Evolutionary conservation across 2,888 invertebrate species (phyloP), one percentile per base, ranked within the genome.

Genomic region (Nemapogon koenigi): DNA sequence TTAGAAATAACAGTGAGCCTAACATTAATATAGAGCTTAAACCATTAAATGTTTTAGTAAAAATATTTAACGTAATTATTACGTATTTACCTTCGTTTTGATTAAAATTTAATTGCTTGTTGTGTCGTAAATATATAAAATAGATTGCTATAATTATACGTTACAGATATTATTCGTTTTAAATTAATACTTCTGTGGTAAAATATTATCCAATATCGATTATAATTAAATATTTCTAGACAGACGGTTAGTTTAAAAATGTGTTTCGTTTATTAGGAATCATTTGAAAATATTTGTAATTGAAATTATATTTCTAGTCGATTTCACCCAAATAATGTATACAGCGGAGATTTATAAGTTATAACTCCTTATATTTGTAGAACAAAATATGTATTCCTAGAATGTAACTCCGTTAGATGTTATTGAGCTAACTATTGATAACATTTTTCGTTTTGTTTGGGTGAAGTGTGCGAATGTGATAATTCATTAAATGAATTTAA

Each of bases 21-120:
- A 76, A 75, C 27, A 57, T 62, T 56, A 56, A 62, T 75, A 76
- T 64, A 76, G 76, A 78, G 78, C 76, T 78, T 76, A 75, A 58
- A 62, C 55, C 66, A 68, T 63, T 41, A 67, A 72, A 71, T 69
- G 68, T 70, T 75, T 70, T 73, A 69, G 65, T 73, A 75, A 68
- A 59, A 62, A 55, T 70, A 70, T 67, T 61, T 67, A 57, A 64
- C 60, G n/a, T n/a, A 64, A 59, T 54, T 50, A 61, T 61, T 58
- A 57, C 59, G 61, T 75, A 75, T 75, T 75, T 75, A 75, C 73
- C 68, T 62, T 61, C 66, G 73, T 76, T 76, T 72, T 27, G 51
- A 69, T 68, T 72, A 73, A 52, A 62, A 51, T 26, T 39, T 32
- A 59, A 60, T 65, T 64, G 75, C 76, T 75, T 76, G 71, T 73